A percentile compares a stretch with the other conserved stretches of the same genome.
Evolutionary conservation across 2,888 invertebrate genomes (phyloP).

Genomic region (Plebejus argus): DNA sequence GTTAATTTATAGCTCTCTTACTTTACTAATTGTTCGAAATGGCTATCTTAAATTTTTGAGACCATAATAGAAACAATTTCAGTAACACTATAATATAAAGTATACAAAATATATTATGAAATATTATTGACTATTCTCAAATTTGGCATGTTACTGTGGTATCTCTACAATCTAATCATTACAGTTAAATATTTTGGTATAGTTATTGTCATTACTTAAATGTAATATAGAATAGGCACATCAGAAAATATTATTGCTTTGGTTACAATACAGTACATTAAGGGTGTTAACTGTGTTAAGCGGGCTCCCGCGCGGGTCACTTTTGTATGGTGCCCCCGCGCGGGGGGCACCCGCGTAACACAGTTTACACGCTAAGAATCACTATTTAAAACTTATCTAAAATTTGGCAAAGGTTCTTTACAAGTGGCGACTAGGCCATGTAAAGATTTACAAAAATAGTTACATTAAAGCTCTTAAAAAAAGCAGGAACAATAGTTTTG

Average conservation of each 20-base stretch:
- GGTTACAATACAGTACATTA: constrained; percentile 75
- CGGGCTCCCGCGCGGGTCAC: too few relatives aligned
- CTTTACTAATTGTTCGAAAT: constrained; percentile 60
- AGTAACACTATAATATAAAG: constrained; percentile 39
- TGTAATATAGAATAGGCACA: constrained; percentile 68
- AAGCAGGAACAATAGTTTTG: constrained; percentile 65
- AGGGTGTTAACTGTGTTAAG: too few relatives aligned
- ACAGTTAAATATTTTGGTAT: constrained; percentile 58
- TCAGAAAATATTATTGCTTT: constrained; percentile 76
- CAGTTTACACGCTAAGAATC: too few relatives aligned
- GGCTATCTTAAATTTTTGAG: constrained; percentile 57
- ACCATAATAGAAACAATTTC: constrained; percentile 52
- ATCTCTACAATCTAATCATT: constrained; percentile 53
- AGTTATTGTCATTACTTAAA: constrained; percentile 59
- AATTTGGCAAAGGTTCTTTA: constrained; percentile 73
- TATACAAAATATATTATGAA: constrained; percentile 41
- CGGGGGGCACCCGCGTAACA: too few relatives aligned
- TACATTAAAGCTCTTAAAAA: constrained; percentile 63
- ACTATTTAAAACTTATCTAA: constrained; percentile 68
- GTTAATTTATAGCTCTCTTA: constrained; percentile 35
- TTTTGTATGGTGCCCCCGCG: too few relatives aligned
- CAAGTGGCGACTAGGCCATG: constrained; percentile 60
- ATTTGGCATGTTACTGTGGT: constrained; percentile 49
- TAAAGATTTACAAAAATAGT: constrained; percentile 70
- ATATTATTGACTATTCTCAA: constrained; percentile 46